phyloP scores from a whole-genome alignment of 1,140 invertebrate species.

The Cotesia vestalis region DNA sequence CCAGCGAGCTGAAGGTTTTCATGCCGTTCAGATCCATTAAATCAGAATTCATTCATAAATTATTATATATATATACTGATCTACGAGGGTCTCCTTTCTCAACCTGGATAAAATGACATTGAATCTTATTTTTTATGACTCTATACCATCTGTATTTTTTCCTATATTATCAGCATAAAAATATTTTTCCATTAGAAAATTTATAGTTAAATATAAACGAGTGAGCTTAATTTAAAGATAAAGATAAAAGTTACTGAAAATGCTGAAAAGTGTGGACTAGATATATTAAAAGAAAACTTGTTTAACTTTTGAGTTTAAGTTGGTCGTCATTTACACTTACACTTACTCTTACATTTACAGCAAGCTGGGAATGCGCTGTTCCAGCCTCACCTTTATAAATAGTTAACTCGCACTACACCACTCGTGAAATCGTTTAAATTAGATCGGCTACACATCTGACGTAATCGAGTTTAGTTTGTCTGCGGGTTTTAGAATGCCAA shows the following conservation, averaged over 20 bases:
- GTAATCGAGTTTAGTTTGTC: conserved; percentile 35
- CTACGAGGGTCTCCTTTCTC: neutral
- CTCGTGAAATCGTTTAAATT: conserved; percentile 35
- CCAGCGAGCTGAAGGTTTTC: conserved; percentile 46
- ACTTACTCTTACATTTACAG: neutral
- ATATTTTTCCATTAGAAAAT: neutral
- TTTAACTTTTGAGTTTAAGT: conserved; percentile 29
- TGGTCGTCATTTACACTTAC: neutral
- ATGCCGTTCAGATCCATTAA: conserved; percentile 47
- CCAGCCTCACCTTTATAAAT: conserved; percentile 17
- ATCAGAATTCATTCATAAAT: conserved; percentile 54
- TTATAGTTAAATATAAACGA: neutral
- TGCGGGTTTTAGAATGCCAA: neutral
- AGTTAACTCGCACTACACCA: conserved; percentile 2
- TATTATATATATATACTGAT: conserved; percentile 47
- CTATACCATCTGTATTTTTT: conserved; percentile 1
- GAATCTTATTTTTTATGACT: conserved; percentile 13
- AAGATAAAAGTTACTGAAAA: neutral
- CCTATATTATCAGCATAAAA: neutral
- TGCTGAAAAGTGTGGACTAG: conserved; percentile 26
- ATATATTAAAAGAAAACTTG: conserved; percentile 30
- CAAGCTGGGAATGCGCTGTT: conserved; percentile 28
- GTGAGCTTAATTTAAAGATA: no score
- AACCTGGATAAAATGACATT: conserved; percentile 9
- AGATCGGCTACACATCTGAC: conserved; percentile 32